Evolutionary conservation across 2,888 invertebrate genomes (phyloP), one percentile per base, ranked within the genome.

Genomic region (Diadromus collaris): DNA sequence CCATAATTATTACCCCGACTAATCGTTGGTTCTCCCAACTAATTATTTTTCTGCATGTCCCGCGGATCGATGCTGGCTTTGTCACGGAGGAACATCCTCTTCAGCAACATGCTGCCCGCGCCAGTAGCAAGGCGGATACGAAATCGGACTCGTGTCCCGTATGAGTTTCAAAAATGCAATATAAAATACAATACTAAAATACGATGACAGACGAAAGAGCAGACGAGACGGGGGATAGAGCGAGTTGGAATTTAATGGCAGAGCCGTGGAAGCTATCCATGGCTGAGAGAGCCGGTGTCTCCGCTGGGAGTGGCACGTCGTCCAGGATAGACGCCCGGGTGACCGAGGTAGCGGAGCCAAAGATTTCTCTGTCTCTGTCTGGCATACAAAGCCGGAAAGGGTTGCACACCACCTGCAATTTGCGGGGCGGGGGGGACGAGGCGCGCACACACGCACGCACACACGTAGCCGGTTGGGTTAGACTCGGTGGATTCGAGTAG

Each of bases 261-360:
- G 29, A 56, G 38, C 65, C 38, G 29, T 34, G 46, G 13, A 2
- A 60, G 48, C 63, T 76, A 69, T 79, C 46, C 71, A 44, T 77
- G 77, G 70, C 77, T 63, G 67, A 29, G 71, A 77, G 70, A 32
- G 61, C 51, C 44, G 61, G 32, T 56, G 19, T 67, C 65, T 74
- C 75, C 71, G 64, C 61, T 76, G 78, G 74, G 78, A 82, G 78
- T 81, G 79, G 78, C 81, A 78, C 76, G 60, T 68, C 38, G 61
- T 72, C 67, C 48, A 69, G 68, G 76, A 44, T 73, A 72, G 48
- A 79, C 56, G 68, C 71, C 69, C 56, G 70, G 65, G 70, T 65
- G 72, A 79, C 68, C 63, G 71, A 67, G 58, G 48, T 51, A 63
- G 60, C 44, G 58, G 38, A 38, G 64, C 63, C 64, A 34, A 63